Base-by-base conservation (phyloP, 1,140 invertebrate genomes). In the Drosophila micromelanica region DNA sequence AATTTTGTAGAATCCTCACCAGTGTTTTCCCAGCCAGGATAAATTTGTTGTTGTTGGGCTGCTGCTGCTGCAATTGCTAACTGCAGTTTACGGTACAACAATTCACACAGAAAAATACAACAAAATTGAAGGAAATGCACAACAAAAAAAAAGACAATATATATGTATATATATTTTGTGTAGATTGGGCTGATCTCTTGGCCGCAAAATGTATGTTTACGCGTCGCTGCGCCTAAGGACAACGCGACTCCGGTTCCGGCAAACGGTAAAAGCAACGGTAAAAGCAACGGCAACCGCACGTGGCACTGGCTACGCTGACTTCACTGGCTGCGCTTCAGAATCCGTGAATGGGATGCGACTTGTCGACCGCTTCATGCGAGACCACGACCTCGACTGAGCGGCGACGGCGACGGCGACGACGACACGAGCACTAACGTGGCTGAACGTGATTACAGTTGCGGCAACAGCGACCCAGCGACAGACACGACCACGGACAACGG, bases 361-460 rank as follows among this genome's bases (percentile, higher is more conserved):
- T 68, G 63, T 68, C 70, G 63, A 73, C 70, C 70, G 70, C 55
- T 73, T 60, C 63, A 73, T 52, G 72, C 76, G 73, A 78, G 78
- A 80, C 78, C 78, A 80, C 78, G 78, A 65, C 68, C 76, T 80
- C 76, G 78, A 80, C 76, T 80, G 78, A 76, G 37, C 49, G 54
- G 38, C 59, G 62, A 68, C 65, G 63, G 56, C 55, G 56, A 60
- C 65, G 54, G 38, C 59, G 62, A 68, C 65, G 63, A 51, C 55
- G 56, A 60, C 65, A n/a, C n/a, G n/a, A n/a, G n/a, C n/a, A n/a
- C 27, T 27, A 49, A 40, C 48, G n/a, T n/a, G 13, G 27, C 32
- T 6, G 27, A 27, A 59, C 54, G 17, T 59, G 6, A 35, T 23
- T 23, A 35, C 32, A 35, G 57, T 35, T 42, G 59, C 49, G 49